A percentile compares a stretch with the other conserved stretches of the same genome.
phyloP scores from a whole-genome alignment of 2,113 vertebrate genomes.

The Dipodomys merriami region DNA sequence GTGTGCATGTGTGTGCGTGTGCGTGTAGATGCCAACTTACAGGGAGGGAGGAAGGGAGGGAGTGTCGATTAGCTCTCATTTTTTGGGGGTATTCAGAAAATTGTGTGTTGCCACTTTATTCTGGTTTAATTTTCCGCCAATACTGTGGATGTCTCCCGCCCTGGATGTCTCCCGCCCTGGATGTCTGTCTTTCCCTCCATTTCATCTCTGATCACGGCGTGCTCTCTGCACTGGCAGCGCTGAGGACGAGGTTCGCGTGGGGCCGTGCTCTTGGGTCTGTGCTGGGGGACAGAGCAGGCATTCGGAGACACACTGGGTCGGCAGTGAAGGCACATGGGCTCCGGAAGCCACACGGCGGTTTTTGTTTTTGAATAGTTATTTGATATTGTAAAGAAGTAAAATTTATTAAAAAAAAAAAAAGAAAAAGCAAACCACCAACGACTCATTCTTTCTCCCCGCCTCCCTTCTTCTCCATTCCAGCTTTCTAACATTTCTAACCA shows the following conservation, averaged over 20 bases:
- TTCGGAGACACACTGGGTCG: background rate
- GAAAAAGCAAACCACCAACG: too few species aligned
- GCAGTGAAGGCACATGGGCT: background rate
- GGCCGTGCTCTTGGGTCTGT: too few species aligned
- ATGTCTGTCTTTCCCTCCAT: background rate
- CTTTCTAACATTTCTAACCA: constrained; percentile 92
- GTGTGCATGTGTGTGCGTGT: background rate
- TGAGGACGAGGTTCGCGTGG: too few species aligned
- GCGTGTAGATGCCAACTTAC: too few species aligned
- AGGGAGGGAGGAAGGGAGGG: background rate
- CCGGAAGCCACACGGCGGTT: background rate
- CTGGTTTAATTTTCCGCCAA: background rate
- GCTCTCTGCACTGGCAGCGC: too few species aligned
- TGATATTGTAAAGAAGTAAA: constrained; percentile 52
- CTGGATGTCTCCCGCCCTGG: too few species aligned
- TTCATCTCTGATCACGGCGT: too few species aligned
- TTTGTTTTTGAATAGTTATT: constrained; percentile 2
- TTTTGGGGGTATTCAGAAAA: constrained; percentile 22
- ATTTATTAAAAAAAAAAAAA: too few species aligned
- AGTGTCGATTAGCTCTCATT: background rate
- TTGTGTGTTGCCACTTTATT: background rate
- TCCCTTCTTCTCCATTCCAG: constrained; percentile 40
- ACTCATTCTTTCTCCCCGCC: too few species aligned
- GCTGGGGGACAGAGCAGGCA: too few species aligned
- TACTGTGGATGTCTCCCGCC: background rate